Evolutionary conservation across 2,797 vertebrate genomes (phyloP), one percentile per base, ranked within the genome.

Genomic region (Myoxocephalus aenaeus): DNA sequence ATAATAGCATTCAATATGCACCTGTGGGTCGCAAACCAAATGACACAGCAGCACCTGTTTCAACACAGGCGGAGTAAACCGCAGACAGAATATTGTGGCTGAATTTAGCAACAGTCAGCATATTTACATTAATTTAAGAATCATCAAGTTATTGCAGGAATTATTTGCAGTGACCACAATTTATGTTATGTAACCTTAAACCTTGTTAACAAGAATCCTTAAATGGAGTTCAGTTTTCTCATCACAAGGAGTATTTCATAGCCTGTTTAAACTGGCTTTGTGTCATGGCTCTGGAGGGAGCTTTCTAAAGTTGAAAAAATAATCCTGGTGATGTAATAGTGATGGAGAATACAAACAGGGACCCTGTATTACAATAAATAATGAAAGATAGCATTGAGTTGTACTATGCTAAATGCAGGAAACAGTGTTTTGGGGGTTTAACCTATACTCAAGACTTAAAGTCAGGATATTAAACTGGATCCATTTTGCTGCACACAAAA

Each of bases 1-100:
- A 72, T 65, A 63, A 59, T 79, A 34, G 34, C 57, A 64, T 54
- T 48, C 25, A 66, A 56, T 67, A 54, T n/a, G 32, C 58, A 70
- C 17, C 62, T 56, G 57, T 56, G 59, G 15, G 20, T 29, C 58
- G 42, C 14, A 80, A 70, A 78, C 22, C 27, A 57, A 57, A 75
- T 32, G 12, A 42, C 15, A n/a, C 25, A 65, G 20, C 3, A 9
- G 2, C 14, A 8, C 12, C 7, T 7, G 9, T 63, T 61, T 34
- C 9, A 66, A 62, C 51, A 68, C 25, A 44, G 22, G 38, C 32
- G 61, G 36, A 68, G 44, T 36, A 53, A 62, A 62, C 4, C 44
- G 29, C 32, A 50, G 22, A 67, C 25, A 32, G 32, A 54, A 20
- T 51, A n/a, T 1, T 56, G 46, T 29, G 12, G 11, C 29, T 62